Evolutionary conservation across 2,888 invertebrate species (phyloP).

Genomic region (Uropetala carovei): DNA sequence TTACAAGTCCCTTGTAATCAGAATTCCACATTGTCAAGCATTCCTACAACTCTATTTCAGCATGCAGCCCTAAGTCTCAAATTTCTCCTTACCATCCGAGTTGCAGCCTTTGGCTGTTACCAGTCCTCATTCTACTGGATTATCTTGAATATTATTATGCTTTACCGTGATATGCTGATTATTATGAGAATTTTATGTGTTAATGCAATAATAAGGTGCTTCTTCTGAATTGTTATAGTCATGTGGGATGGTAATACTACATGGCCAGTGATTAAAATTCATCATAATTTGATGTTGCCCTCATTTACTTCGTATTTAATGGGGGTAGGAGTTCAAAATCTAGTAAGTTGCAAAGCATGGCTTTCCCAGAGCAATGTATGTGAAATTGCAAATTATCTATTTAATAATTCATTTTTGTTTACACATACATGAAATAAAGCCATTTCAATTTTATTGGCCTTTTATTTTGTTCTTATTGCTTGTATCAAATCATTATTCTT

Average conservation of each 20-base stretch:
- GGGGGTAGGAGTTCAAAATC: slow-evolving; percentile 59
- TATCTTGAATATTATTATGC: not conserved
- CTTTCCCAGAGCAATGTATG: slow-evolving; percentile 22
- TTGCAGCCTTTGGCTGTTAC: slow-evolving; percentile 37
- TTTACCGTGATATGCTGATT: slow-evolving; percentile 24
- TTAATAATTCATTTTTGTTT: slow-evolving; percentile 36
- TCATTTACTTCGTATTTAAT: not conserved
- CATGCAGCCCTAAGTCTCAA: slow-evolving; percentile 40
- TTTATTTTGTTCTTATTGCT: slow-evolving; percentile 46
- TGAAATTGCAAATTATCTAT: slow-evolving; percentile 36
- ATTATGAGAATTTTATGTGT: slow-evolving; percentile 35
- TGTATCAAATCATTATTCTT: not conserved
- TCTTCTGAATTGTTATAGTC: not conserved
- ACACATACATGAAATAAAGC: slow-evolving; percentile 31
- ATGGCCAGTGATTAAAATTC: not conserved
- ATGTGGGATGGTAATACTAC: not conserved
- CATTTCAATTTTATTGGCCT: slow-evolving; percentile 52
- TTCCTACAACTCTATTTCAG: slow-evolving; percentile 47
- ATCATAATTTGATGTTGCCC: not conserved
- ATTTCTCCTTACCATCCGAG: slow-evolving; percentile 22
- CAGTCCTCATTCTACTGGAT: slow-evolving; percentile 38
- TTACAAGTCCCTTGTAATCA: not conserved
- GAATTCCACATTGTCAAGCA: slow-evolving; percentile 26
- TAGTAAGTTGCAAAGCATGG: slow-evolving; percentile 22
- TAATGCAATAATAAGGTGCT: not conserved